Percentiles rank a stretch among this genome's conserved stretches.
Evolutionary conservation across 2,888 invertebrate species (phyloP).

Genomic region (Timema cristinae): DNA sequence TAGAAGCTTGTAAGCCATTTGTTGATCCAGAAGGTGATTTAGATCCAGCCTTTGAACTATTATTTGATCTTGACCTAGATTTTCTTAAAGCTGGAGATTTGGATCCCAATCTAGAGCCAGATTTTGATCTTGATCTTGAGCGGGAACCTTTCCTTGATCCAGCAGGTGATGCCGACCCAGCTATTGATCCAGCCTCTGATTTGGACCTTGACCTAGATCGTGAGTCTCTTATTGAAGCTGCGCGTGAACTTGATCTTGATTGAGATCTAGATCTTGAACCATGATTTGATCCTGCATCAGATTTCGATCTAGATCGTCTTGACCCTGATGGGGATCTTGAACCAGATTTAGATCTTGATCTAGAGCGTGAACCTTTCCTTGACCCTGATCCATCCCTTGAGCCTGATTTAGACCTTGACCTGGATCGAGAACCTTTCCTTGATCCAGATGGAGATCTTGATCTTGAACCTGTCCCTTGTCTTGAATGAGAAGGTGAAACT

Average conservation of each 20-base stretch:
- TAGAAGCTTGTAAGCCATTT: constrained; percentile 38
- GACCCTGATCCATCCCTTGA: constrained; percentile 35
- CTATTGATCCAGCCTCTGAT: constrained; percentile 39
- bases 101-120: constrained; percentile 33
- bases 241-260: constrained; percentile 36
- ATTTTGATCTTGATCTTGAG: constrained; percentile 33
- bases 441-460: constrained; percentile 38
- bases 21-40: constrained; percentile 26
- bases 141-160: constrained; percentile 38
- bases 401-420: constrained; percentile 32
- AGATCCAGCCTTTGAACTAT: constrained; percentile 29
- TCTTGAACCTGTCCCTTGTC: constrained; percentile 34
- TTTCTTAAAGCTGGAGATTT: constrained; percentile 31
- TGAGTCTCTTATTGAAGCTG: constrained; percentile 28
- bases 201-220: constrained; percentile 40
- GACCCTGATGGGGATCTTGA: constrained; percentile 37
- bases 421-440: constrained; percentile 35
- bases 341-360: constrained; percentile 33
- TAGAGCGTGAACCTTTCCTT: constrained; percentile 31
- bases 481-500: constrained; percentile 25
- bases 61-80: constrained; percentile 36
- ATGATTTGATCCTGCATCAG: constrained; percentile 33
- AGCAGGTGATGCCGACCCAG: constrained; percentile 36
- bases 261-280: constrained; percentile 30
- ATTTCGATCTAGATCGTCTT: constrained; percentile 33